Evolutionary conservation across 1,140 invertebrate species (phyloP).

Genomic region (Aphelenchoides besseyi): DNA sequence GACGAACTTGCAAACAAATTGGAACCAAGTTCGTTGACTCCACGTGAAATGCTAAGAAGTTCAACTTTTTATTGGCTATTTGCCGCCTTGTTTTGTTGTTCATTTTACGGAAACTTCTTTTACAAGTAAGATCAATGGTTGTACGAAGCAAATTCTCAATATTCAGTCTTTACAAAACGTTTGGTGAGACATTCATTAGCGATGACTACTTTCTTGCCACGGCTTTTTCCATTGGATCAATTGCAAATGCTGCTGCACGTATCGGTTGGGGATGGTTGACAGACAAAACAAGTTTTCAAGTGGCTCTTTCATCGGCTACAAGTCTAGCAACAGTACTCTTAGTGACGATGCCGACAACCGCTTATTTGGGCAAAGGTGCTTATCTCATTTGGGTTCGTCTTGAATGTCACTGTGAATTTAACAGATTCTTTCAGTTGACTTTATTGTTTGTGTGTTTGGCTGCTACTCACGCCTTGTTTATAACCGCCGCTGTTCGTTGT

Average conservation of each 20-base stretch:
- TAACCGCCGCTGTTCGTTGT: constrained; percentile 57
- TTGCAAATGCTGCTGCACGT: constrained; percentile 56
- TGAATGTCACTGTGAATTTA: constrained; percentile 5
- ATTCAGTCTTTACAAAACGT: constrained; percentile 37
- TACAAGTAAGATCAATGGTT: constrained; percentile 41
- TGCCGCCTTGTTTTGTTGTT: constrained; percentile 59
- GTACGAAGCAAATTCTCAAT: not conserved
- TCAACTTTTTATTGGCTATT: constrained; percentile 60
- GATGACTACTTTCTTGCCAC: constrained; percentile 60
- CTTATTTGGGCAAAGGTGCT: constrained; percentile 46
- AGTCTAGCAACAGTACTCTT: constrained; percentile 52
- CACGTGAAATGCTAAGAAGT: constrained; percentile 47
- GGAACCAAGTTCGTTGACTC: constrained; percentile 27
- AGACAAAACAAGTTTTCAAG: constrained; percentile 60
- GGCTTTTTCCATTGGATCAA: constrained; percentile 54
- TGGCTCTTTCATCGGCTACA: constrained; percentile 55
- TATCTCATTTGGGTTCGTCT: constrained; percentile 55
- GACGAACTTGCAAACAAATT: not conserved
- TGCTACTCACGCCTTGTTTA: constrained; percentile 59
- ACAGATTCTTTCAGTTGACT: constrained; percentile 41
- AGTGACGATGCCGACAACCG: constrained; percentile 60
- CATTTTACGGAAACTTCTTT: constrained; percentile 61
- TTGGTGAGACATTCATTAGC: constrained; percentile 51
- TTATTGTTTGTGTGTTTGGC: constrained; percentile 58
- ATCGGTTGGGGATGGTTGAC: constrained; percentile 59